A percentile compares a stretch with the other conserved stretches of the same genome.
Conservation (phyloP, 2,888 invertebrate species). For the Ischnura elegans region DNA sequence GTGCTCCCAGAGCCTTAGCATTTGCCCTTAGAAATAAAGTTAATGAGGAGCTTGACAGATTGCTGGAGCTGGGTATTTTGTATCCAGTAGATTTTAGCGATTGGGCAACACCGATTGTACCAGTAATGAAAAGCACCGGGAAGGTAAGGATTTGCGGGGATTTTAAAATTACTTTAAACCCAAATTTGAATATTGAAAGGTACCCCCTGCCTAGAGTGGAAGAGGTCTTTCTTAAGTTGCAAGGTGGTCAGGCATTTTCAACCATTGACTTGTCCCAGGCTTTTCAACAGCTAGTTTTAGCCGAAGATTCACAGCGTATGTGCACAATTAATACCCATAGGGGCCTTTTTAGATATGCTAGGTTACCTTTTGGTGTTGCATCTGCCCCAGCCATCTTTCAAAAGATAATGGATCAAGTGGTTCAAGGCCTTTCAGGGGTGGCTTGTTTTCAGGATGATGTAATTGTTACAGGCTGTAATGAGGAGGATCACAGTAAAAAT, state of each 20-base stretch:
- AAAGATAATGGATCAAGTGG: not conserved
- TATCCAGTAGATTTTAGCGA: slow-evolving; percentile 71
- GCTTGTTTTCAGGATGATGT: not conserved
- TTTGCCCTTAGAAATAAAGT: not conserved
- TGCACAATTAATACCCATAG: slow-evolving; percentile 73
- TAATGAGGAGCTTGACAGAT: too few species aligned
- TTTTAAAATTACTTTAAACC: slow-evolving; percentile 73
- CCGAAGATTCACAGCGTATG: slow-evolving; percentile 71
- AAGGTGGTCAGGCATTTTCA: slow-evolving; percentile 72
- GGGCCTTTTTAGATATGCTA: slow-evolving; percentile 73
- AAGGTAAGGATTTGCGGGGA: too few species aligned
- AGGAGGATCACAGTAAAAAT: not conserved
- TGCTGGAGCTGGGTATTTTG: slow-evolving; percentile 73
- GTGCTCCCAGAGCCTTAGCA: not conserved
- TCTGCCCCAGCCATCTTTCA: slow-evolving; percentile 17
- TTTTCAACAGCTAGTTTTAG: too few species aligned
- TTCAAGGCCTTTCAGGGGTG: slow-evolving; percentile 13
- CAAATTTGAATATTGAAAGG: slow-evolving; percentile 70
- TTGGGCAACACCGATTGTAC: slow-evolving; percentile 72
- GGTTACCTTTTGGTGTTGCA: slow-evolving; percentile 73
- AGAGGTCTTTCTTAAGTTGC: slow-evolving; percentile 68
- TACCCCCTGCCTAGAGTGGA: slow-evolving; percentile 73
- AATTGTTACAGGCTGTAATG: not conserved
- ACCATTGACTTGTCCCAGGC: too few species aligned
- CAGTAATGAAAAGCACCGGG: too few species aligned